phyloP scores from a whole-genome alignment of 1,140 invertebrate genomes.

The Gyrodactylus bullatarudis region DNA sequence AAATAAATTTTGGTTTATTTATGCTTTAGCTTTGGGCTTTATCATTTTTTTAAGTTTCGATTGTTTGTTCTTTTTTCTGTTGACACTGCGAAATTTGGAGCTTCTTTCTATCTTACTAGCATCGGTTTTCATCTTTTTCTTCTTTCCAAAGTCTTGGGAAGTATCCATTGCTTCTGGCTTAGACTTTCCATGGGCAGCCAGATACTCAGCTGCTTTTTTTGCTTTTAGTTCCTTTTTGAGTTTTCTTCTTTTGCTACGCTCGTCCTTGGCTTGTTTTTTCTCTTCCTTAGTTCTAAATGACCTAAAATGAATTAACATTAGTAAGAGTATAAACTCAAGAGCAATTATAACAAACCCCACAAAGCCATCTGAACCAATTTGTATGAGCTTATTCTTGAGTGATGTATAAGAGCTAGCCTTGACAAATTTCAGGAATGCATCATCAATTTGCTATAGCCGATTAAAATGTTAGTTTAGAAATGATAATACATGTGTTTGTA shows the following conservation, averaged over 20 bases:
- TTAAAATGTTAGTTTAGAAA: too few relatives aligned
- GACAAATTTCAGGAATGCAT: neutral
- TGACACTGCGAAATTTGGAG: neutral
- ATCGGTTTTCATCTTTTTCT: neutral
- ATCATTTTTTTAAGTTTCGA: neutral
- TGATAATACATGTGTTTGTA: too few relatives aligned
- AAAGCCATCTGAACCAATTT: neutral
- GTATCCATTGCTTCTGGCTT: neutral
- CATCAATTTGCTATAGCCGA: neutral
- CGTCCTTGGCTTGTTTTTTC: neutral
- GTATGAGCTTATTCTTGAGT: neutral
- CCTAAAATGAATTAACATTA: neutral
- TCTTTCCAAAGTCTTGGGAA: neutral
- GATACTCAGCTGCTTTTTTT: neutral
- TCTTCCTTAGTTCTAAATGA: neutral
- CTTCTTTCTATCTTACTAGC: neutral
- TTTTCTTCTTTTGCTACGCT: neutral
- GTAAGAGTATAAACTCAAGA: neutral
- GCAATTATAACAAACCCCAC: neutral
- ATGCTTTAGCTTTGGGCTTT: neutral
- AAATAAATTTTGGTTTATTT: neutral
- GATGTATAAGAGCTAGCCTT: neutral
- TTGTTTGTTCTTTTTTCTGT: neutral
- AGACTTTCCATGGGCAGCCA: neutral
- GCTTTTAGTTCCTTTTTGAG: neutral